Evolutionary conservation across 2,113 vertebrate genomes (phyloP).

Genomic region (human (Homo sapiens)): GRCh38 chr4:131040501-131041000

Average conservation of each 20-base stretch:
- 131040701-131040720: background rate
- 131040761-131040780: background rate
- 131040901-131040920: background rate
- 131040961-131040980: background rate
- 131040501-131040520: background rate
- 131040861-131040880: background rate
- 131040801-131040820: background rate
- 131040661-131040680: background rate
- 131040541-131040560: background rate
- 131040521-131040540: background rate
- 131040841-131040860: background rate
- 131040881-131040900: background rate
- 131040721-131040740: background rate
- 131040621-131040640: background rate
- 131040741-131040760: background rate
- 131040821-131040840: background rate
- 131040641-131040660: background rate
- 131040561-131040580: background rate
- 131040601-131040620: no score
- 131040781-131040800: background rate
- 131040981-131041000: background rate
- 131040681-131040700: background rate
- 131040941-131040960: background rate
- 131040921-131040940: background rate
- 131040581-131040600: background rate